A percentile compares a stretch with the other conserved stretches of the same genome.
These are phyloP conservation scores for Pangasianodon hypophthalmus DNA, from an alignment of 2,113 vertebrate genomes.

Conservation along the genomic window DNA sequence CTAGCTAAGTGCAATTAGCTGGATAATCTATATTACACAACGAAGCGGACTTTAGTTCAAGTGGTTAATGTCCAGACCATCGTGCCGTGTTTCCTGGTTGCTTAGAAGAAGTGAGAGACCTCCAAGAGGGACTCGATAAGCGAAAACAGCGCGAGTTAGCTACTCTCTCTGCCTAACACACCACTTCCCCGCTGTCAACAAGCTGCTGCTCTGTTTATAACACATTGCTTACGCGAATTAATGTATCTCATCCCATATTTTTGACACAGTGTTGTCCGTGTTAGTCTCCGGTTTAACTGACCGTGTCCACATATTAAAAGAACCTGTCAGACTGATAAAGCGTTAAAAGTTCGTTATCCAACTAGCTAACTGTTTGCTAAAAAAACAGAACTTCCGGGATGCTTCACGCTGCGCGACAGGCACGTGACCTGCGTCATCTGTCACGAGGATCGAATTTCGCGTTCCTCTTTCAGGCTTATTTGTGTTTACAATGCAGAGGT, in stretches of 20 bases:
- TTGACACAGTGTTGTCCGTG: neutral
- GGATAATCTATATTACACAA: neutral
- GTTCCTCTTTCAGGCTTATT: neutral
- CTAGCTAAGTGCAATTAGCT: neutral
- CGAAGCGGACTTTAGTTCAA: neutral
- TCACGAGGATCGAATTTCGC: conserved; percentile 68
- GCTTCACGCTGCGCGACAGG: conserved; percentile 58
- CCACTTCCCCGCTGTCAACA: conserved; percentile 7
- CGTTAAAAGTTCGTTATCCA: neutral
- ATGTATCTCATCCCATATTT: conserved; percentile 27
- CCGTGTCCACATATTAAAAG: neutral
- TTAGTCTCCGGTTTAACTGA: neutral
- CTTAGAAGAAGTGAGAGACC: neutral
- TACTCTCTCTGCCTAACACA: neutral
- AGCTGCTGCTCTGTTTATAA: neutral
- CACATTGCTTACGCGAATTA: neutral
- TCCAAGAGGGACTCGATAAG: neutral
- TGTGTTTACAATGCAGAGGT: neutral
- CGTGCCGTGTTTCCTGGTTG: no score
- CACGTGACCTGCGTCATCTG: conserved; percentile 67
- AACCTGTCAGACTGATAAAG: neutral
- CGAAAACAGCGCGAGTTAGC: neutral
- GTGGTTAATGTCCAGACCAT: neutral
- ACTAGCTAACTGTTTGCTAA: neutral
- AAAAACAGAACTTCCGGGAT: conserved; percentile 1